Evolutionary conservation across 2,797 vertebrate genomes (phyloP).

Genomic region (Danionella dracula): DNA sequence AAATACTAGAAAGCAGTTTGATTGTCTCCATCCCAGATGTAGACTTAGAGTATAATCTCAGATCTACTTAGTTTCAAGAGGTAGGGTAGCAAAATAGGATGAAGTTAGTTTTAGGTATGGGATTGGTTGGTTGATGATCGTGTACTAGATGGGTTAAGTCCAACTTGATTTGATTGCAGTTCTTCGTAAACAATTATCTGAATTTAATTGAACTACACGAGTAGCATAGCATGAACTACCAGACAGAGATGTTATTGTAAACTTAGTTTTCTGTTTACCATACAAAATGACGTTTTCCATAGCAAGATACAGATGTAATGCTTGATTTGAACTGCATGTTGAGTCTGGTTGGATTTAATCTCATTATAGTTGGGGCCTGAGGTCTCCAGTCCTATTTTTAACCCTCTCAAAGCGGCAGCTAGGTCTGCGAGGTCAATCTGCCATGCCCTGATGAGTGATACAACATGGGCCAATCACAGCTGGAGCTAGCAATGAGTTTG

Average conservation of each 20-base stretch:
- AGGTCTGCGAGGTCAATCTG: slow-evolving; percentile 40
- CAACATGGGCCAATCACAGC: slow-evolving; percentile 49
- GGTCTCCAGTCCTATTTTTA: slow-evolving; percentile 69
- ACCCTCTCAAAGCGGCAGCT: slow-evolving; percentile 49
- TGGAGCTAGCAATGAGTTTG: slow-evolving; percentile 47
- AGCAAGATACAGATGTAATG: slow-evolving; percentile 52
- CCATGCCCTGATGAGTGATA: slow-evolving; percentile 42
- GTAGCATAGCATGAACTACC: neutral
- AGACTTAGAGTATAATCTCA: no score
- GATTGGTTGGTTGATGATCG: no score
- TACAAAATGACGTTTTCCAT: slow-evolving; percentile 9
- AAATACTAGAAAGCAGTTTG: no score
- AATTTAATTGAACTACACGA: neutral
- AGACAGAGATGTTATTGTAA: no score
- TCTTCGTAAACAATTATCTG: neutral
- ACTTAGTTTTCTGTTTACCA: no score
- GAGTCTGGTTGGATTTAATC: slow-evolving; percentile 70
- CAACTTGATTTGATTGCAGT: no score
- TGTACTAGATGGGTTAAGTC: no score
- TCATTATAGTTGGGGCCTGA: slow-evolving; percentile 64
- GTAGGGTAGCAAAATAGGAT: no score
- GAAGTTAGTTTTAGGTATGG: no score
- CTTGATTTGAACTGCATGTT: slow-evolving; percentile 62
- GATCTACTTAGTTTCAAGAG: no score
- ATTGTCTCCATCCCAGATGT: no score